Evolutionary conservation across 2,113 vertebrate genomes (phyloP).

Genomic region (Felis chaus): DNA sequence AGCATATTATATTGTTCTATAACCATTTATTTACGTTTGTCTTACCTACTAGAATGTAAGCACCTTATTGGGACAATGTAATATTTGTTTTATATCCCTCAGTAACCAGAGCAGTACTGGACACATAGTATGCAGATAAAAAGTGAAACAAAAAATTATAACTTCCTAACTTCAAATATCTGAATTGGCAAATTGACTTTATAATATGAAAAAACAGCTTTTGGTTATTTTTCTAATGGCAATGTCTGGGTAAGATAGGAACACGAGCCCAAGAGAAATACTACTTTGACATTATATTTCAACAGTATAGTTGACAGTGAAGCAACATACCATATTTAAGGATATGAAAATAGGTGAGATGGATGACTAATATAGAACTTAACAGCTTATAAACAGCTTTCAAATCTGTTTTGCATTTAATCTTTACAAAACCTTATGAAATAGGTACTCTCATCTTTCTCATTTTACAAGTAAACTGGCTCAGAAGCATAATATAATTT

Average conservation of each 20-base stretch:
- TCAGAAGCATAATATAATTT: neutral
- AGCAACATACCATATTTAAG: neutral
- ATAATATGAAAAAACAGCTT: neutral
- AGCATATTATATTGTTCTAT: neutral
- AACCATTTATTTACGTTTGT: neutral
- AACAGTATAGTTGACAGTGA: neutral
- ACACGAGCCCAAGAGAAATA: neutral
- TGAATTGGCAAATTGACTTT: neutral
- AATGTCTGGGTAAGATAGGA: neutral
- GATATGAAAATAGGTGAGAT: neutral
- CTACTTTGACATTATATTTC: neutral
- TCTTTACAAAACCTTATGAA: neutral
- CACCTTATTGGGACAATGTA: neutral
- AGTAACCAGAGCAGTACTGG: neutral
- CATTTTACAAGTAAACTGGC: conserved; percentile 6
- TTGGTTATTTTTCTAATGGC: neutral
- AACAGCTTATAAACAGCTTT: neutral
- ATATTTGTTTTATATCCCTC: neutral
- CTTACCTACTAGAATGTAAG: neutral
- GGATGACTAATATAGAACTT: neutral
- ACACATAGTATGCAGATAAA: neutral
- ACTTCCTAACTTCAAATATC: neutral
- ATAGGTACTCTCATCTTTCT: neutral
- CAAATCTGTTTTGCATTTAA: neutral
- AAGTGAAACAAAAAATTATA: conserved; percentile 17